A percentile compares a stretch with the other conserved stretches of the same genome.
phyloP scores from a whole-genome alignment of 2,113 vertebrate species.

The Zosterops borbonicus region DNA sequence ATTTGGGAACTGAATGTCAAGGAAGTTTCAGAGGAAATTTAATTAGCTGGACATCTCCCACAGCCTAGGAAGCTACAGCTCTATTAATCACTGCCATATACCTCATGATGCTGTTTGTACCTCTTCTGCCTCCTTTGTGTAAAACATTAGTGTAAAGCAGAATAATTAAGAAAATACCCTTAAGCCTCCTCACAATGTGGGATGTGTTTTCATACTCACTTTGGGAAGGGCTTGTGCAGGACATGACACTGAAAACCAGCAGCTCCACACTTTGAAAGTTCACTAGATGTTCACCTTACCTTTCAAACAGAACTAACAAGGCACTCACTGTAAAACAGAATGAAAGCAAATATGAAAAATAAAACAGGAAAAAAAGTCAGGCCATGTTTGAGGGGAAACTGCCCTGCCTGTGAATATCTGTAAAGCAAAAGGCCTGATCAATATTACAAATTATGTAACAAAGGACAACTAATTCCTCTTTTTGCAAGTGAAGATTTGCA shows the following conservation, averaged over 20 bases:
- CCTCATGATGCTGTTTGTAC: not conserved
- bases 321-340: not conserved
- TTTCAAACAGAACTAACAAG: not conserved
- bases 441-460: not conserved
- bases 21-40: not conserved
- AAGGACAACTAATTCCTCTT: not conserved
- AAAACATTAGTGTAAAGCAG: not conserved
- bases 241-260: not conserved
- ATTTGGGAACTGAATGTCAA: not conserved
- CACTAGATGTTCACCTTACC: not conserved
- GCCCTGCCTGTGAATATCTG: not conserved
- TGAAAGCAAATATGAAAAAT: not conserved
- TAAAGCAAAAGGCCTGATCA: not conserved
- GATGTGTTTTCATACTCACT: fast-evolving
- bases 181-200: not conserved
- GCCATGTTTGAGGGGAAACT: not conserved
- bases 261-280: not conserved
- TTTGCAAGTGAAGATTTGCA: not conserved
- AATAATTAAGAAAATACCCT: not conserved
- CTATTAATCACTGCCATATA: not conserved
- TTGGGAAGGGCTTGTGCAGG: not conserved
- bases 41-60: not conserved
- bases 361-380: not conserved
- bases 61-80: not conserved
- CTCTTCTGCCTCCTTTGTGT: not conserved